Evolutionary conservation across 2,797 vertebrate genomes (phyloP), one percentile per base, ranked within the genome.

Genomic region (Premnoplex brunnescens): DNA sequence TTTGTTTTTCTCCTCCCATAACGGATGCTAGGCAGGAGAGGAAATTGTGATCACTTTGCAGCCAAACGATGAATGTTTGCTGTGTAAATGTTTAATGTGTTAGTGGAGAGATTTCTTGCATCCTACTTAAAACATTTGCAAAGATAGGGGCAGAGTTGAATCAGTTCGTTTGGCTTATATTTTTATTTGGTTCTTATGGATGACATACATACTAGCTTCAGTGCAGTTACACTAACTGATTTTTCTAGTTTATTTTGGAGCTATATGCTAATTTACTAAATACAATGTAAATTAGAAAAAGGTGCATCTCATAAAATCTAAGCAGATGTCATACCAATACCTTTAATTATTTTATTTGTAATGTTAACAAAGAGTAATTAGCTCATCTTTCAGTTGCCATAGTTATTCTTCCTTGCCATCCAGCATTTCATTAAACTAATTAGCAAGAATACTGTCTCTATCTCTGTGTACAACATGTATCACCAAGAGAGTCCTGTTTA

Each of bases 311-410:
- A 27, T 48, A 89, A 95, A 92, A 91, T 85, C 44, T 54, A 55
- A 93, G 62, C 72, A 82, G 75, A 73, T 85, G 22, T 88, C 76
- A 63, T 59, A 63, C 46, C 28, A 78, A 66, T 59, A 94, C 85
- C 74, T 95, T 56, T 36, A 59, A 82, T 96, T 93, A 75, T 69
- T 94, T 92, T 88, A 93, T 93, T 90, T 88, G 41, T 82, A 90
- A 88, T 54, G 67, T 59, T 95, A 95, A 85, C 74, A 60, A 80
- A 92, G 85, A 88, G 32, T 76, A 84, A 89, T 96, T 93, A 88
- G 63, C 64, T 94, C 30, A n/a, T 95, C 48, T 73, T 72, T 88
- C 74, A 90, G 95, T 96, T 96, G 83, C 89, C 89, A 95, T 97
- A 96, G 90, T 90, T 97, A 95, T 95, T 88, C 14, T 74, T 93